Evolutionary conservation across 2,113 vertebrate species (phyloP), one percentile per base, ranked within the genome.

Genomic region (Azemiops feae): DNA sequence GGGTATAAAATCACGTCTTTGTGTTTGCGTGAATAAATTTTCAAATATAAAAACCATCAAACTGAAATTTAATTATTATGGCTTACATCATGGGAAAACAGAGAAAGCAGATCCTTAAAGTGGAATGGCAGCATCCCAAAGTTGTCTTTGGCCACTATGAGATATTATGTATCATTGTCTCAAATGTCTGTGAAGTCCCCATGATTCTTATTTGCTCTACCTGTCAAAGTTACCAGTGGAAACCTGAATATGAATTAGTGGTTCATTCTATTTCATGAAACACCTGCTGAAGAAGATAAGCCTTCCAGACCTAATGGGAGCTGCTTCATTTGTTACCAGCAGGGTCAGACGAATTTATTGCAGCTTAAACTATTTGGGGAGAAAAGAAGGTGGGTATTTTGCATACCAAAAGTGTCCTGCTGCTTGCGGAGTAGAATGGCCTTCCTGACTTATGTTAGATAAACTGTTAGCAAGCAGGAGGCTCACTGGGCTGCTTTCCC

Each of bases 251-350:
- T 34, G 88, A 53, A 89, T 58, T 55, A 27, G 64, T 30, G 7
- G 93, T 91, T 94, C 54, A 57, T 45, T 95, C 57, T 89, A 18
- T 93, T 96, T 94, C 60, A 60, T 87, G 85, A 94, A 87, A 60
- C 81, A 89, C n/a, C 55, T 95, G 55, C 90, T 93, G 57, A n/a
- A 94, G 60, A 91, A 86, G 74, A 92, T 93, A 95, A 96, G 89
- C 90, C 25, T 55, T 23, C 92, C 92, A 89, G 93, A 93, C 43
- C 30, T 34, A 91, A 60, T 55, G 88, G 81, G 18, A n/a, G 39
- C 89, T 90, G 89, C 45, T 95, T 94, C 53, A 54, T n/a, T 93
- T 57, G 85, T 85, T 95, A 53, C 45, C 6, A 5, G 9, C 89
- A 53, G 92, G 91, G 88, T 94, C 22, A 85, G 64, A 12, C 5